phyloP scores from a whole-genome alignment of 2,888 invertebrate species.

The Myopa tessellatipennis region DNA sequence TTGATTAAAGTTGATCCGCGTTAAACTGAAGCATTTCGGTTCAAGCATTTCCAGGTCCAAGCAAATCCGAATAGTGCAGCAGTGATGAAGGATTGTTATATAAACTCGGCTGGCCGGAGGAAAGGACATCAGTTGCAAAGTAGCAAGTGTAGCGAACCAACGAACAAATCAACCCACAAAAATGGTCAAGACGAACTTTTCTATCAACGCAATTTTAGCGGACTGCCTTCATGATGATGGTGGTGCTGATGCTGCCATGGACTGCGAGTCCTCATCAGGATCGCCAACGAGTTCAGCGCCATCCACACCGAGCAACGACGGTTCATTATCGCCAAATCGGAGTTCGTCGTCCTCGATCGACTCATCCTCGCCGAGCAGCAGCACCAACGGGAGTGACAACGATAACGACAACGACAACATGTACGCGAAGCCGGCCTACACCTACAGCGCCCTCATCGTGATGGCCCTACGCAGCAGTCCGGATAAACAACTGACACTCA shows the following conservation, averaged over 20 bases:
- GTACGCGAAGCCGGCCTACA: constrained; percentile 86
- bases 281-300: constrained; percentile 34
- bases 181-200: constrained; percentile 52
- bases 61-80: not conserved
- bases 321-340: not conserved
- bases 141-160: constrained; percentile 27
- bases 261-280: constrained; percentile 28
- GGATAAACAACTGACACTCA: constrained; percentile 89
- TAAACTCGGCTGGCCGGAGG: constrained; percentile 7
- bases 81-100: not conserved
- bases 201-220: constrained; percentile 56
- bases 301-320: constrained; percentile 32
- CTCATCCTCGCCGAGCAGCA: constrained; percentile 22
- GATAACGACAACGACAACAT: not conserved
- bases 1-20: constrained; percentile 21
- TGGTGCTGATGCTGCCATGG: not conserved
- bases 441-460: constrained; percentile 98
- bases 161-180: not conserved
- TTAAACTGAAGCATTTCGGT: too few relatives aligned
- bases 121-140: constrained; percentile 42
- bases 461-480: constrained; percentile 96
- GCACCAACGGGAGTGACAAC: constrained; percentile 24
- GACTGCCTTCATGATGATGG: constrained; percentile 23
- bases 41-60: not conserved
- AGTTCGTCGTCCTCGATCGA: constrained; percentile 20